phyloP scores from a whole-genome alignment of 2,797 vertebrate species.

The Danio jaintianensis region DNA sequence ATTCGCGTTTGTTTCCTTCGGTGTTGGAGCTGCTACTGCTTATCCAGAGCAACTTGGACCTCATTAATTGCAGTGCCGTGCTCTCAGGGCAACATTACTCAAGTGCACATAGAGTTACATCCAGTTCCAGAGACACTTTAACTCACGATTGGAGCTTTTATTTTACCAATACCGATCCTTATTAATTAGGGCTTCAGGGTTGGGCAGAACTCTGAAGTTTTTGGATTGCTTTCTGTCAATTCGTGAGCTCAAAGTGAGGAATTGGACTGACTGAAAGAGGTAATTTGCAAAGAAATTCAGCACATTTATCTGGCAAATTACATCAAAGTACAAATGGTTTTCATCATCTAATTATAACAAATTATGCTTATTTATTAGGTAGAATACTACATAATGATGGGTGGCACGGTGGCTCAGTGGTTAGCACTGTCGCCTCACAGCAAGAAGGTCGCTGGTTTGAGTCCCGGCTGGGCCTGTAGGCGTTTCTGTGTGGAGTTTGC shows the following conservation, averaged over 20 bases:
- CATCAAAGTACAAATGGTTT: not conserved
- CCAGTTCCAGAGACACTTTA: conserved; percentile 27
- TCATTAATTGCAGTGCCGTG: conserved; percentile 7
- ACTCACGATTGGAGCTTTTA: conserved; percentile 15
- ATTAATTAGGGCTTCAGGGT: conserved; percentile 2
- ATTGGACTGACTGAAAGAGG: not conserved
- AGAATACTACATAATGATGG: no score
- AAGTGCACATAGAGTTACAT: conserved; percentile 28
- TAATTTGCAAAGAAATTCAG: not conserved
- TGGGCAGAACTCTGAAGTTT: not conserved
- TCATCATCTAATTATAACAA: not conserved
- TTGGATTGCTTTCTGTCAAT: not conserved
- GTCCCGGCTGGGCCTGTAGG: no score
- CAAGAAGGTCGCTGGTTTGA: no score
- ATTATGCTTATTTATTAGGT: not conserved
- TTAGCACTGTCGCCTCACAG: no score
- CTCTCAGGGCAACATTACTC: conserved; percentile 38
- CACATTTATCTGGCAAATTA: not conserved
- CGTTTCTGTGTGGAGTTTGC: no score
- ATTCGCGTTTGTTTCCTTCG: conserved; percentile 12
- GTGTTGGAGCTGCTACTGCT: conserved; percentile 3
- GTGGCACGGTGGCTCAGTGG: no score
- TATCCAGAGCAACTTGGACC: conserved; percentile 23
- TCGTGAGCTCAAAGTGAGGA: not conserved
- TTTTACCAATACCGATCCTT: not conserved